Base-by-base conservation (phyloP, 2,888 invertebrate species). In the Caenorhabditis drosophilae region DNA sequence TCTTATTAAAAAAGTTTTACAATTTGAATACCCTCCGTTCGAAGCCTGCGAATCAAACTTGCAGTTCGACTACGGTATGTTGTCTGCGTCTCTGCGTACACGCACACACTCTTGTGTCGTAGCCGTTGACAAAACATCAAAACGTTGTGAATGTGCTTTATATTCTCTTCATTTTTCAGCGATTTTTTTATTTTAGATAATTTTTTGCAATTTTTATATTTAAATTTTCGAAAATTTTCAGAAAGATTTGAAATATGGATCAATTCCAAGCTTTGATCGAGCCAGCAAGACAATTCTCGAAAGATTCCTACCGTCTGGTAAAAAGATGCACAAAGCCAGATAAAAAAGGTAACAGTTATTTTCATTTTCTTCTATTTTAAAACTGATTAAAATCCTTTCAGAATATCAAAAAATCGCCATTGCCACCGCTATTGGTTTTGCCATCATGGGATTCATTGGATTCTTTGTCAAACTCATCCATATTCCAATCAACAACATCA, bases 381-480 rank as follows among this genome's bases (percentile, higher is more conserved):
- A n/a, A n/a, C n/a, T n/a, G n/a, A n/a, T n/a, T n/a, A 50, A 38
- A 34, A 16, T 16, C 45, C n/a, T 78, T 79, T 73, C 71, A 93
- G 98, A 98, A 87, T 98, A 98, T 87, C 96, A 97, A 86, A 98
- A 98, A 87, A 98, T 98, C 83, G 98, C 97, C 25, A 91, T 97
- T 79, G 98, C 98, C 56, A 98, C 98, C 63, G 97, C 97, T 4
- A 95, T 98, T 84, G 98, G 98, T 58, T 98, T 98, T 88, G 95
- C 93, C 86, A 96, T 98, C 85, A 98, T 98, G 98, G 98, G 98
- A 57, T 98, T 98, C 87, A 98, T 98, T 84, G 98, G 98, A 80
- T 98, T 98, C 88, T 98, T 98, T 82, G 98, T 98, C 35, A 99
- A 99, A 87, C 88, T 98, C 79, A 98, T 98, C 86, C 98, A 98